Percentiles rank a stretch among this genome's conserved stretches.
Evolutionary conservation across 2,888 invertebrate species (phyloP).

Genomic region (Chironomus riparius): DNA sequence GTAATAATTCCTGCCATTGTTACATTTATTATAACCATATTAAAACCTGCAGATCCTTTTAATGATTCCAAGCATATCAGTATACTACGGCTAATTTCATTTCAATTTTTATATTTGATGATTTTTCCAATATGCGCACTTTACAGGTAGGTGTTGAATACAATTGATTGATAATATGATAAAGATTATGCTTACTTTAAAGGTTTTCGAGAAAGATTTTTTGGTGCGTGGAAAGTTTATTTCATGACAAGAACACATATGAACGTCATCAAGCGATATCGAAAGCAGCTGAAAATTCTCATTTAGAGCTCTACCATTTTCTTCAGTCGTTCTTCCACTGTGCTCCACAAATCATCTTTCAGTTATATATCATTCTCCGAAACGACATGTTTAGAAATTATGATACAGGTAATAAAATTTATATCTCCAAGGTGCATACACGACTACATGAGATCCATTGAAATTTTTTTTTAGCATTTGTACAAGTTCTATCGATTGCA

Average conservation of each 20-base stretch:
- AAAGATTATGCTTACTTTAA: conserved; percentile 30
- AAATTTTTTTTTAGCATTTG: conserved; percentile 47
- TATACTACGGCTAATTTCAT: too few relatives aligned
- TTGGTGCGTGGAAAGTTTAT: conserved; percentile 64
- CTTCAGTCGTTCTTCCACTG: conserved; percentile 70
- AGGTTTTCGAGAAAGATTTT: conserved; percentile 66
- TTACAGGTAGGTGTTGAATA: conserved; percentile 46
- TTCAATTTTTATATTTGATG: conserved; percentile 37
- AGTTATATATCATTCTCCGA: conserved; percentile 53
- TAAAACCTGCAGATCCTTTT: too few relatives aligned
- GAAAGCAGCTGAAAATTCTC: conserved; percentile 53
- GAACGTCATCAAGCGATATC: conserved; percentile 52
- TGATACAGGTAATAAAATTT: conserved; percentile 53
- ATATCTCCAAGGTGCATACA: too few relatives aligned
- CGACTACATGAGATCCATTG: neutral
- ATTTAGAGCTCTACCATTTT: conserved; percentile 67
- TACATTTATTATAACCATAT: too few relatives aligned
- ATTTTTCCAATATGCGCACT: conserved; percentile 54
- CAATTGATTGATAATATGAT: too few relatives aligned
- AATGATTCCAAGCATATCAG: too few relatives aligned
- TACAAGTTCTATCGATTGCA: conserved; percentile 57
- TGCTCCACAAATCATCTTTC: conserved; percentile 61
- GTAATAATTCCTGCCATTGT: conserved; percentile 49
- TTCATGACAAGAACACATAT: conserved; percentile 48
- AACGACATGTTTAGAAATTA: conserved; percentile 48